phyloP scores from a whole-genome alignment of 2,888 invertebrate genomes.

The Griposia aprilina region DNA sequence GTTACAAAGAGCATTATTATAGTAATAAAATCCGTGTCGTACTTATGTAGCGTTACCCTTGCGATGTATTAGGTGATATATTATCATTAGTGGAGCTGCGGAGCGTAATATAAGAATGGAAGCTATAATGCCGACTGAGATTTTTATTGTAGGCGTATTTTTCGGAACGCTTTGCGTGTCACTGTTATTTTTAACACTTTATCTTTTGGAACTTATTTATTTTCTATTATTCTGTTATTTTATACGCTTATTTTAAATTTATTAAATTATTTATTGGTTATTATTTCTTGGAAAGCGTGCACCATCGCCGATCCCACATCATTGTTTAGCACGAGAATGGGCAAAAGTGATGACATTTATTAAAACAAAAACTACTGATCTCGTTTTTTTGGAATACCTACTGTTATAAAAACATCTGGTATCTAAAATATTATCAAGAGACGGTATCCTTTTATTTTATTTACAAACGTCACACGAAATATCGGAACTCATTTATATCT shows the following conservation, averaged over 20 bases:
- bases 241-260: background rate
- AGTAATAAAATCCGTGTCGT: constrained; percentile 60
- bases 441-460: background rate
- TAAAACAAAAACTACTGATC: background rate
- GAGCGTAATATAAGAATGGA: constrained; percentile 55
- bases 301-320: background rate
- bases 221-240: no score
- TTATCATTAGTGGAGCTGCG: constrained; percentile 58
- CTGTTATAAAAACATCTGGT: no score
- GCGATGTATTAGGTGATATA: constrained; percentile 56
- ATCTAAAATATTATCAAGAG: background rate
- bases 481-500: background rate
- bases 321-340: background rate
- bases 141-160: constrained; percentile 51
- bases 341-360: background rate
- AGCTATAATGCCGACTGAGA: constrained; percentile 31
- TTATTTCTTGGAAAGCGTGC: no score
- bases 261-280: background rate
- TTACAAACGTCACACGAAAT: background rate
- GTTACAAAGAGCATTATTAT: constrained; percentile 58
- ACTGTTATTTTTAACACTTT: constrained; percentile 21
- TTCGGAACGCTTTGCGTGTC: constrained; percentile 8
- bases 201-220: background rate
- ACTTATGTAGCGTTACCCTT: constrained; percentile 45
- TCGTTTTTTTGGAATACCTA: no score